Evolutionary conservation across 1,140 invertebrate genomes (phyloP), one percentile per base, ranked within the genome.

Genomic region (Scaptomyza pallida): DNA sequence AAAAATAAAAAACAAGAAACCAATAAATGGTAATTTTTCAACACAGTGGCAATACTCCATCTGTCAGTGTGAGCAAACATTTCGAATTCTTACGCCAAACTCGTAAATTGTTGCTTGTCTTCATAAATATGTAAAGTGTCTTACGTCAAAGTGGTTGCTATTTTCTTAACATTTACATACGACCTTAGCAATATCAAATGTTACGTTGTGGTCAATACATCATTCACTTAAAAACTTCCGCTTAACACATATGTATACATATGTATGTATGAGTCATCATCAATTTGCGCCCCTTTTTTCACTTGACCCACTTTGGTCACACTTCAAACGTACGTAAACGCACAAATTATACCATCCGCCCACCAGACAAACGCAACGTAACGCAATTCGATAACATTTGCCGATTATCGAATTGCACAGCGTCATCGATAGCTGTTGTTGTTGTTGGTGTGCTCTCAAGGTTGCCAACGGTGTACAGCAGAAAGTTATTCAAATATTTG

Each of bases 401-500:
- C 5, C 50, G 61, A 55, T 47, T 37, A 47, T 19, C 41, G 6
- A 17, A 35, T 33, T 5, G 43, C 48, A 35, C n/a, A 33, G 12
- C 21, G 48, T 44, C 60, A 50, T 23, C 44, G 44, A 21, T 59
- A 45, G 52, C 15, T 45, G 26, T 64, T 44, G 61, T 23, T 72
- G 23, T 48, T 41, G 26, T 52, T 41, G 35, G 6, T 3, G 17
- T 13, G 48, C 44, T 47, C 48, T 74, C 78, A 82, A 83, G 79
- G 79, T 61, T 82, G 77, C 55, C 70, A 59, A 51, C 59, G 51
- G 16, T 26, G n/a, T n/a, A n/a, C n/a, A 2, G 41, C 37, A 19
- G 45, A 56, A 72, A 59, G 30, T 33, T 76, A 72, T 60, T 51
- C 59, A 62, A 78, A 74, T 70, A 78, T 77, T 63, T 75, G 48